A percentile compares a stretch with the other conserved stretches of the same genome.
These are phyloP conservation scores for Drosophila guanche DNA, from an alignment of 1,140 invertebrate species.

Conservation along the genomic window DNA sequence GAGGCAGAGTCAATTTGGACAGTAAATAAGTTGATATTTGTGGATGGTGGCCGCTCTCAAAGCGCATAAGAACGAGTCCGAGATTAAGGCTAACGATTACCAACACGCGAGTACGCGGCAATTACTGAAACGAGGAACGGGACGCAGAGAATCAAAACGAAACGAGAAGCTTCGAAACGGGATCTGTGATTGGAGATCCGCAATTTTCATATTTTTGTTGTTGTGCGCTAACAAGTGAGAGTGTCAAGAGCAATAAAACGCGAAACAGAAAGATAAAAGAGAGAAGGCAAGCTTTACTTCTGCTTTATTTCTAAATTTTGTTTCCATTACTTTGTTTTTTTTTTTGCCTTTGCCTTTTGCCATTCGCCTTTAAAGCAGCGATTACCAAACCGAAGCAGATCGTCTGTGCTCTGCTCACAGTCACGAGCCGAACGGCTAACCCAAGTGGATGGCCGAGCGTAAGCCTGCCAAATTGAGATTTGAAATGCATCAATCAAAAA, in stretches of 20 bases:
- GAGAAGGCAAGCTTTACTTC: not conserved
- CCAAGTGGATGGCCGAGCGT: too few relatives aligned
- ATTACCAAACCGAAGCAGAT: conserved; percentile 4
- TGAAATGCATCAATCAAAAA: too few relatives aligned
- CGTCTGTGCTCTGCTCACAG: too few relatives aligned
- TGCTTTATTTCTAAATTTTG: not conserved
- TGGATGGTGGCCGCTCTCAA: not conserved
- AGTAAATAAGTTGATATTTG: not conserved
- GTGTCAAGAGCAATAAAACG: conserved; percentile 31
- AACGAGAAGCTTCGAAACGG: conserved; percentile 19
- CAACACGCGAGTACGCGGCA: conserved; percentile 17
- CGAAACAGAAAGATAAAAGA: not conserved
- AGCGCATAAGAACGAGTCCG: conserved; percentile 17
- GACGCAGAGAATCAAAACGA: conserved; percentile 6
- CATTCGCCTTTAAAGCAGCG: conserved; percentile 10
- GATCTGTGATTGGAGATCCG: conserved; percentile 10
- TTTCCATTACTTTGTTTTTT: conserved; percentile 1
- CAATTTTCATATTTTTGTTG: conserved; percentile 18
- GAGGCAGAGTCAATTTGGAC: not conserved
- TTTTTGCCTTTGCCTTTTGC: conserved; percentile 9
- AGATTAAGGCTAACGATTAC: conserved; percentile 35
- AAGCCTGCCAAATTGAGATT: too few relatives aligned
- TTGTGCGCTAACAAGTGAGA: conserved; percentile 31
- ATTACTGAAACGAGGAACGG: conserved; percentile 5
- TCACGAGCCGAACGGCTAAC: too few relatives aligned